phyloP scores from a whole-genome alignment of 2,797 vertebrate genomes.

The Coilia nasus region DNA sequence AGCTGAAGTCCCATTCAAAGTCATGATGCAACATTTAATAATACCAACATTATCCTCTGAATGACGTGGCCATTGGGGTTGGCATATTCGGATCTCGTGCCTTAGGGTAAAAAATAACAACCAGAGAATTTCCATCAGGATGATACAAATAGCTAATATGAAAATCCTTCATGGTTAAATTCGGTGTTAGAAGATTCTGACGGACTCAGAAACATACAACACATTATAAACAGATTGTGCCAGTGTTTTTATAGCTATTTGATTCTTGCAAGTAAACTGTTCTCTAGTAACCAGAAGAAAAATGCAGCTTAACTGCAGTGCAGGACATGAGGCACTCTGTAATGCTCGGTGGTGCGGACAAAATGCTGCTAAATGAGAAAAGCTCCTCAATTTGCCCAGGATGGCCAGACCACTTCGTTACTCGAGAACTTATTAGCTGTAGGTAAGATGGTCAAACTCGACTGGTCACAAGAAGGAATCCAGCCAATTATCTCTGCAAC shows the following conservation, averaged over 20 bases:
- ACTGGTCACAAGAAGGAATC: background rate
- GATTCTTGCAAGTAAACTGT: no score
- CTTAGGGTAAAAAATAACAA: background rate
- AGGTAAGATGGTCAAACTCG: background rate
- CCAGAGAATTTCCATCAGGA: background rate
- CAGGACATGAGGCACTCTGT: background rate
- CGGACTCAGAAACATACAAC: no score
- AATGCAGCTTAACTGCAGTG: background rate
- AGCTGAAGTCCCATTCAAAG: no score
- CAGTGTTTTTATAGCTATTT: no score
- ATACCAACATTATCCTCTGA: background rate
- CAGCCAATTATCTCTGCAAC: slow-evolving; percentile 10
- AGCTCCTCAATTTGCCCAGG: background rate
- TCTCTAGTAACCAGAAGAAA: background rate
- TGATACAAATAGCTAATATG: background rate
- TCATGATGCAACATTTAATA: no score
- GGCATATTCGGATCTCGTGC: background rate
- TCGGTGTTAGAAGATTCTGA: no score
- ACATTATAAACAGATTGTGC: no score
- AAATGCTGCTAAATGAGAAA: slow-evolving; percentile 8
- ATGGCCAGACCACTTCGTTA: background rate
- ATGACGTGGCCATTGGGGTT: no score
- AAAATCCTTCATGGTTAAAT: no score
- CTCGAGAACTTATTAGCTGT: background rate
- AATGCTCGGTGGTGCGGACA: background rate